Conservation (phyloP, 2,888 invertebrate species). For the Chromoteleia sp. region DNA sequence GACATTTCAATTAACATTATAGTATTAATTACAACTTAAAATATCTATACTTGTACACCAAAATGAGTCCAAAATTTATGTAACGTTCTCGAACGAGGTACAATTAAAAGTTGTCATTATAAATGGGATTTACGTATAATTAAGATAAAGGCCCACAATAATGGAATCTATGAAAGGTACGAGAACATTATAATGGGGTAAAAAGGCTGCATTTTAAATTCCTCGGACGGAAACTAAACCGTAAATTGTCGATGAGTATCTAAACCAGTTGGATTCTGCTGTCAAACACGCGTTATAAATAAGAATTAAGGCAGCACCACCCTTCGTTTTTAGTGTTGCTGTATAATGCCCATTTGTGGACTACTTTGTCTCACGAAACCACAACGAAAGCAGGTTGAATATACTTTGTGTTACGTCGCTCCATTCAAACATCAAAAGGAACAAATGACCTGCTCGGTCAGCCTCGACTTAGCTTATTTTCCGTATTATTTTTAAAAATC, state of each 20-base stretch:
- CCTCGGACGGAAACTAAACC: conserved; percentile 21
- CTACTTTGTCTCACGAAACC: conserved; percentile 68
- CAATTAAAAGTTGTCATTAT: not conserved
- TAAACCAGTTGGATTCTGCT: conserved; percentile 58
- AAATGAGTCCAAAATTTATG: not conserved
- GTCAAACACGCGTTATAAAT: conserved; percentile 66
- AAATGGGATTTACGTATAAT: conserved; percentile 23
- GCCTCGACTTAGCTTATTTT: conserved; percentile 52
- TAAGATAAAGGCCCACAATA: conserved; percentile 32
- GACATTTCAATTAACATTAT: too few relatives aligned
- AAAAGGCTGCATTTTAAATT: conserved; percentile 30
- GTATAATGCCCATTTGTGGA: conserved; percentile 67
- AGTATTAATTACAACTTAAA: too few relatives aligned
- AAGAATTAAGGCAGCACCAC: conserved; percentile 67
- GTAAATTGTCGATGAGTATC: conserved; percentile 52
- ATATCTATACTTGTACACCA: too few relatives aligned
- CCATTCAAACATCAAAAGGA: conserved; percentile 76
- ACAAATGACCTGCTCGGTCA: conserved; percentile 76
- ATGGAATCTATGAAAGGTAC: conserved; percentile 23
- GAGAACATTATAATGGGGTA: conserved; percentile 23
- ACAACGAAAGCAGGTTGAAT: conserved; percentile 72
- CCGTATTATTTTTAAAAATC: conserved; percentile 59
- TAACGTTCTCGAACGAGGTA: not conserved
- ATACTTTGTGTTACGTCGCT: conserved; percentile 75
- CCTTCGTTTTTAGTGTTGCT: conserved; percentile 62